Conservation (phyloP, 2,113 vertebrate species). For the cattle (Bos taurus) region ARS-UCD2.0 NC_037354.1:18826501-18827000, state of each 20-base stretch:
- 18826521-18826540: background rate
- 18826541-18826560: background rate
- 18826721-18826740: conserved; percentile 65
- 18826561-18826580: conserved; percentile 29
- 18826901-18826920: background rate
- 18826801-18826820: conserved; percentile 45
- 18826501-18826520: background rate
- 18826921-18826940: conserved; percentile 51
- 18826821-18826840: conserved; percentile 62
- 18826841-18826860: conserved; percentile 36
- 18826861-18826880: conserved; percentile 44
- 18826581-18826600: conserved; percentile 55
- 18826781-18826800: conserved; percentile 77
- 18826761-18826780: conserved; percentile 76
- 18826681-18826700: background rate
- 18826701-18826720: conserved; percentile 70
- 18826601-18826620: conserved; percentile 52
- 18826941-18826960: background rate
- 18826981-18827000: background rate
- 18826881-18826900: conserved; percentile 47
- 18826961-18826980: background rate
- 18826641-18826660: conserved; percentile 70
- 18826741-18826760: conserved; percentile 72
- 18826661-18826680: conserved; percentile 70
- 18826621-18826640: conserved; percentile 51